These are phyloP conservation scores for Melanostigma gelatinosum DNA, from an alignment of 2,113 vertebrate genomes.

Conservation along the genomic window DNA sequence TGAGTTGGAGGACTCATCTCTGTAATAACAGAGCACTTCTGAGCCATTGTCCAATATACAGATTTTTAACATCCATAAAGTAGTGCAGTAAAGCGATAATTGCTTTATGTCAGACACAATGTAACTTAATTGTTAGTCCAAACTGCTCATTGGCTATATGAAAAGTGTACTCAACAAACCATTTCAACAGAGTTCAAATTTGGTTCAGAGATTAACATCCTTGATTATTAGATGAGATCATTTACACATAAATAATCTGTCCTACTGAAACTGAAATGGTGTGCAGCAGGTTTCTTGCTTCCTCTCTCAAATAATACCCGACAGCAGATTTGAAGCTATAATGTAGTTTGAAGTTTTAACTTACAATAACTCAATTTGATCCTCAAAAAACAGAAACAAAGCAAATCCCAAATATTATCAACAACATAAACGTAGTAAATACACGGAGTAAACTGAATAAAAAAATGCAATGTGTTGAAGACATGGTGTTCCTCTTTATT, in stretches of 20 bases:
- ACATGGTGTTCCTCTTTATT: not conserved
- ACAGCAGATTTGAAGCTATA: not conserved
- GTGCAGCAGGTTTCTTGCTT: not conserved
- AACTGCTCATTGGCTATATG: slow-evolving; percentile 25
- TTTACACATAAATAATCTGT: not conserved
- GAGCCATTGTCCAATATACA: slow-evolving; percentile 57
- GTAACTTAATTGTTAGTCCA: slow-evolving; percentile 44
- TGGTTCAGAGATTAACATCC: not conserved
- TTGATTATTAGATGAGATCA: not conserved
- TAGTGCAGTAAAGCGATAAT: slow-evolving; percentile 26
- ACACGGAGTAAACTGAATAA: not conserved
- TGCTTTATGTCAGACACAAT: slow-evolving; percentile 33
- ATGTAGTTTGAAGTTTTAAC: not conserved
- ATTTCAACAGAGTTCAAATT: slow-evolving; percentile 29
- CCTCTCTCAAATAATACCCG: not conserved
- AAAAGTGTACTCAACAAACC: slow-evolving; percentile 21
- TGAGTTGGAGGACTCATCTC: slow-evolving; percentile 65
- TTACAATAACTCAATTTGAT: not conserved
- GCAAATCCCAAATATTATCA: not conserved
- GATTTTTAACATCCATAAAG: slow-evolving; percentile 46
- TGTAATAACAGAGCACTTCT: slow-evolving; percentile 58
- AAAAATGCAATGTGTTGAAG: not conserved
- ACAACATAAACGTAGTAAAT: no score
- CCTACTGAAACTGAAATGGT: not conserved
- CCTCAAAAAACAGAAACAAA: not conserved